Base-by-base conservation (phyloP, 2,888 invertebrate genomes). In the Eupeodes latifasciatus region DNA sequence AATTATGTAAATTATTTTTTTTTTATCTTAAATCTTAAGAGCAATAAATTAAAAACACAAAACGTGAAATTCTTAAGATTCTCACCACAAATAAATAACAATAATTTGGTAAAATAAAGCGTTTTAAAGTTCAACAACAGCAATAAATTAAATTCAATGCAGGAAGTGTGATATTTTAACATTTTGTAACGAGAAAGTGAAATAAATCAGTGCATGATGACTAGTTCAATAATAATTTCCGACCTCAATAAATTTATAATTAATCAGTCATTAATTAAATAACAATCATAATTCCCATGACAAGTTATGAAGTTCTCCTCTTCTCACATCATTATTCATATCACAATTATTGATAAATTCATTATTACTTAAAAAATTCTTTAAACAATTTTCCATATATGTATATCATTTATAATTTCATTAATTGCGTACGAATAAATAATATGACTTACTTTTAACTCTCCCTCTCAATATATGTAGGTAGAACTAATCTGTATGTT, bases 381-480 rank as follows among this genome's bases (percentile, higher is more conserved):
- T 61, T 11, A 55, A 77, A 78, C 77, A 74, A 66, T 40, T 77
- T 12, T 7, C 81, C 77, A 77, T 34, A 74, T 72, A 74, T 64
- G 85, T 72, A 74, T 64, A 81, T 74, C 72, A 78, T 10, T 40
- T 69, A 36, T 53, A 67, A 81, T 81, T 85, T 16, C 16, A 71
- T 27, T 72, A 67, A 85, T 77, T 85, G 49, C 67, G 40, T 59
- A 10, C 27, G 27, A 27, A 0, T 27, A 27, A 27, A 9, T 40
- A 12, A 14, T 49, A 16, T 66, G 49, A 49, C 59, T 79, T 79
- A 81, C 49, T 67, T 40, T 47, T 12, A 67, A 62, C 4, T 27
- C 27, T 19, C 47, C 27, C 19, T 55, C 12, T 55, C 12, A 34
- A 51, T 27, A 40, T 1, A 40, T 1, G 27, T n/a, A n/a, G n/a